Evolutionary conservation across 2,113 vertebrate species (phyloP).

Genomic region (Saguinus imperator): DNA sequence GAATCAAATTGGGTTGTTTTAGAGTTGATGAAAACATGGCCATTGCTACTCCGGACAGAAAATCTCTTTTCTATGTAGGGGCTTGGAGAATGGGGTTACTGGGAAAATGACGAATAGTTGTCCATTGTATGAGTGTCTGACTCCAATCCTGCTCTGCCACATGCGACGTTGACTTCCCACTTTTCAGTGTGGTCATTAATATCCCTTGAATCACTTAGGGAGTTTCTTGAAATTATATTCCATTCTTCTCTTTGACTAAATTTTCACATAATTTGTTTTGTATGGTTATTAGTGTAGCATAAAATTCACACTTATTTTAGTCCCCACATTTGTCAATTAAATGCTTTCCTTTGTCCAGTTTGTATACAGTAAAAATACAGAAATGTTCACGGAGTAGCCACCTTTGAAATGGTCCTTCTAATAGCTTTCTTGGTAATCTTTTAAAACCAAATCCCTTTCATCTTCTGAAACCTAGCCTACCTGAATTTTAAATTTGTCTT

Average conservation of each 20-base stretch:
- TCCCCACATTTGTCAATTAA: neutral
- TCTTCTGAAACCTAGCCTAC: neutral
- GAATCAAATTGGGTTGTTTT: neutral
- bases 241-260: conserved; percentile 14
- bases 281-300: conserved; percentile 24
- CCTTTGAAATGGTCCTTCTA: neutral
- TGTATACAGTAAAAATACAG: neutral
- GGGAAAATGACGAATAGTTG: neutral
- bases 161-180: neutral
- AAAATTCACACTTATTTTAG: conserved; percentile 28
- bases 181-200: neutral
- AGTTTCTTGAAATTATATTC: conserved; percentile 24
- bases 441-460: neutral
- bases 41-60: neutral
- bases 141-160: too few species aligned
- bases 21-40: neutral
- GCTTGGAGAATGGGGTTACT: neutral
- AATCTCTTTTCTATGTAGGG: neutral
- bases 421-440: neutral
- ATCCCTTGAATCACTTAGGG: neutral
- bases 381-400: neutral
- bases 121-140: neutral
- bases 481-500: neutral
- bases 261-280: conserved; percentile 31
- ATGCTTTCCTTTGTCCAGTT: conserved; percentile 6